Percentiles rank a stretch among this genome's conserved stretches.
These are phyloP conservation scores for Anguilla marmorata DNA, from an alignment of 2,797 vertebrate species.

Conservation along the genomic window DNA sequence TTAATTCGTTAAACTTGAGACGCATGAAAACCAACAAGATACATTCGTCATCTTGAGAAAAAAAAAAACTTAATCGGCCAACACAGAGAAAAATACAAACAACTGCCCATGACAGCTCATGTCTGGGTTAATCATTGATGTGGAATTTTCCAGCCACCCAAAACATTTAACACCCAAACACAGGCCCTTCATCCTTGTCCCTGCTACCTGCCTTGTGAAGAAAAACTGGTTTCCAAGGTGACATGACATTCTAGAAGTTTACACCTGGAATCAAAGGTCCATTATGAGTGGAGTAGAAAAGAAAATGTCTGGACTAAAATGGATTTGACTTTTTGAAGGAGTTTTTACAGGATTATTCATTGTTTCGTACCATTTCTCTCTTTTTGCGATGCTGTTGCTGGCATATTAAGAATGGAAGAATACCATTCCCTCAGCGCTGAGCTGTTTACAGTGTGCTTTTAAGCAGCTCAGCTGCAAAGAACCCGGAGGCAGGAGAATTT, in stretches of 20 bases:
- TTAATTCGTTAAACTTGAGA: background rate
- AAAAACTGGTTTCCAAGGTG: constrained; percentile 22
- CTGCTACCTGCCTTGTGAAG: background rate
- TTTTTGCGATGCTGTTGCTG: background rate
- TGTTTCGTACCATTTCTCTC: background rate
- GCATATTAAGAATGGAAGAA: background rate
- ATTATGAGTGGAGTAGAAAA: background rate
- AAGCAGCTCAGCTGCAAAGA: background rate
- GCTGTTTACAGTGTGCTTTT: background rate
- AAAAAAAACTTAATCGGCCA: constrained; percentile 9
- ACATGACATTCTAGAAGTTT: background rate
- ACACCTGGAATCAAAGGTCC: constrained; percentile 26
- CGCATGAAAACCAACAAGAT: constrained; percentile 4
- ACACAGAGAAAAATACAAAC: background rate
- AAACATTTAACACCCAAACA: background rate
- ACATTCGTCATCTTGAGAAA: background rate
- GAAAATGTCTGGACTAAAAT: background rate
- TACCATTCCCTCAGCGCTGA: background rate
- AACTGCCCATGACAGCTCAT: background rate
- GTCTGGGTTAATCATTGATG: constrained; percentile 31
- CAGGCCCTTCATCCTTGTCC: background rate
- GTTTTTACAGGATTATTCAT: background rate
- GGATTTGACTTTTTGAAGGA: background rate
- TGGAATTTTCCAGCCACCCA: constrained; percentile 19
- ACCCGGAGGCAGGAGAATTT: background rate